A percentile compares a stretch with the other conserved stretches of the same genome.
Evolutionary conservation across 2,888 invertebrate species (phyloP).

Genomic region (Steinernema hermaphroditum): DNA sequence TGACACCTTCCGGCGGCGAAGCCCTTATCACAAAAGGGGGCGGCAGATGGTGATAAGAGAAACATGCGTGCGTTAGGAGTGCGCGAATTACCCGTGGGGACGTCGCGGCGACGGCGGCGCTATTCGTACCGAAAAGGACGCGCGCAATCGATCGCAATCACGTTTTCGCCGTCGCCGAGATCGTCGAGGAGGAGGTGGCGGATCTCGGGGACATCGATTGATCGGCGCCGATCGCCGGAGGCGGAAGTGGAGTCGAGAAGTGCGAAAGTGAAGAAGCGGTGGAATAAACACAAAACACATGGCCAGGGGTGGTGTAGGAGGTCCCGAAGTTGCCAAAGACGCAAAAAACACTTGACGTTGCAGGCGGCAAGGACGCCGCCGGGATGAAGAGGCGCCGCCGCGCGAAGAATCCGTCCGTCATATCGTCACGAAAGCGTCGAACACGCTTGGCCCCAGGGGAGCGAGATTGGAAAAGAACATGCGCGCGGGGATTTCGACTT

Average conservation of each 20-base stretch:
- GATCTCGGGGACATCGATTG: conserved; percentile 7
- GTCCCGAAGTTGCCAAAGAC: neutral
- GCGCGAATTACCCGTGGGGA: conserved; percentile 23
- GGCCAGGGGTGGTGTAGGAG: conserved; percentile 2
- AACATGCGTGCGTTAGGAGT: neutral
- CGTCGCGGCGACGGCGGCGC: neutral
- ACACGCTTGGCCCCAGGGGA: neutral
- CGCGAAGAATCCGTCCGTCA: conserved; percentile 30
- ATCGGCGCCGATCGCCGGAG: conserved; percentile 11
- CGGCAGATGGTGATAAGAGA: conserved; percentile 17
- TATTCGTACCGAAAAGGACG: conserved; percentile 14
- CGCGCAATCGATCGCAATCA: conserved; percentile 28
- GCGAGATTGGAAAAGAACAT: conserved; percentile 16
- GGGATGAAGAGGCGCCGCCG: neutral
- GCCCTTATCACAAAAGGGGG: conserved; percentile 13
- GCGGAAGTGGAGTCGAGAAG: neutral
- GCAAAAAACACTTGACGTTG: conserved; percentile 19
- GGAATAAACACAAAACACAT: conserved; percentile 26
- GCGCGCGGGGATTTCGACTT: conserved; percentile 8
- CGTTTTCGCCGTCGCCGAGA: conserved; percentile 5
- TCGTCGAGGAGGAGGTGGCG: neutral
- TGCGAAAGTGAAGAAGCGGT: neutral
- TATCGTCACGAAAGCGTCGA: conserved; percentile 19
- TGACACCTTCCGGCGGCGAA: no score
- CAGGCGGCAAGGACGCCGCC: neutral